Evolutionary conservation across 2,797 vertebrate species (phyloP).

Genomic region (Sebastes cheni): DNA sequence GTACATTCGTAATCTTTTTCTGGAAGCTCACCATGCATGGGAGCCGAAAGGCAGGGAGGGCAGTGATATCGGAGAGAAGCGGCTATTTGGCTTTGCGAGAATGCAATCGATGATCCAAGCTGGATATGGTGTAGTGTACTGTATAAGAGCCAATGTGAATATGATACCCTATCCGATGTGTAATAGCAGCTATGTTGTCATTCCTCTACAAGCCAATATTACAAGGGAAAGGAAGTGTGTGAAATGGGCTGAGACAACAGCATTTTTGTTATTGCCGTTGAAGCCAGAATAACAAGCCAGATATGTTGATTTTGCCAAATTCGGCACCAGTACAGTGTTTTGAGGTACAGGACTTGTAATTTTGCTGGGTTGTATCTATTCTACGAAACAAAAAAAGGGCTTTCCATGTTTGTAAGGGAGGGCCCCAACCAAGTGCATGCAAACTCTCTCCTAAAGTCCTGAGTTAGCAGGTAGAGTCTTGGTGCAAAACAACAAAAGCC

Average conservation of each 20-base stretch:
- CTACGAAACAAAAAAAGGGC: background rate
- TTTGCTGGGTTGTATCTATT: background rate
- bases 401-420: background rate
- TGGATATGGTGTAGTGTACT: constrained; percentile 41
- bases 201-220: constrained; percentile 18
- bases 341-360: background rate
- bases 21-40: background rate
- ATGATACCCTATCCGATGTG: constrained; percentile 35
- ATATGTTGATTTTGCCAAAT: constrained; percentile 6
- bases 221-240: background rate
- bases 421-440: background rate
- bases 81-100: constrained; percentile 31
- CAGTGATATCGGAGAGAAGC: constrained; percentile 28
- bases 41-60: constrained; percentile 1
- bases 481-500: constrained; percentile 20
- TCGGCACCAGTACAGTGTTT: background rate
- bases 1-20: constrained; percentile 9
- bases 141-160: constrained; percentile 41
- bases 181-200: constrained; percentile 44
- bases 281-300: background rate
- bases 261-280: constrained; percentile 16
- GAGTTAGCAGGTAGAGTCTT: background rate
- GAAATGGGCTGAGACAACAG: constrained; percentile 34
- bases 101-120: constrained; percentile 49
- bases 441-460: background rate